Percentiles rank a stretch among this genome's conserved stretches.
phyloP scores from a whole-genome alignment of 2,797 vertebrate species.

The Mycteria americana region DNA sequence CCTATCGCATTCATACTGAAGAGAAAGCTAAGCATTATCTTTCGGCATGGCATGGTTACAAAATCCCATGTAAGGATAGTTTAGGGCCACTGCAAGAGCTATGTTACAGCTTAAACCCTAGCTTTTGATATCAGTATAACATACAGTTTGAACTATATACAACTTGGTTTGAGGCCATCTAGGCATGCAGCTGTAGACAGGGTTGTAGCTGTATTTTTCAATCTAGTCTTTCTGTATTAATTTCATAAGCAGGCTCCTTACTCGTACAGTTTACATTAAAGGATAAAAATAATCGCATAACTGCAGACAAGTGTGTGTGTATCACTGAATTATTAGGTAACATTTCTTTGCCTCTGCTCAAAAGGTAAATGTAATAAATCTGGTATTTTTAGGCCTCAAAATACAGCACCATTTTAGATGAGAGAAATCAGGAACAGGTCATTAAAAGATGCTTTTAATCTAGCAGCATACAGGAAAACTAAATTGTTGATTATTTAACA shows the following conservation, averaged over 20 bases:
- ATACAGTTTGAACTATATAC: not conserved
- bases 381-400: constrained; percentile 13
- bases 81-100: not conserved
- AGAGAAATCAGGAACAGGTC: constrained; percentile 43
- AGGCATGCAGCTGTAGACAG: not conserved
- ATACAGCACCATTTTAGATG: not conserved
- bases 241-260: not conserved
- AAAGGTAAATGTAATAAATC: constrained; percentile 39
- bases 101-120: not conserved
- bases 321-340: constrained; percentile 58
- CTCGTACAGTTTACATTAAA: constrained; percentile 45
- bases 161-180: not conserved
- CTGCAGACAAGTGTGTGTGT: not conserved
- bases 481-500: not conserved
- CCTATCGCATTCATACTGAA: not conserved
- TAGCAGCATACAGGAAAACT: not conserved
- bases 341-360: constrained; percentile 39
- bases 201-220: not conserved
- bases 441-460: constrained; percentile 42
- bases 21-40: not conserved
- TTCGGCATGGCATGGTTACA: not conserved
- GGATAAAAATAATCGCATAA: constrained; percentile 33
- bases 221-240: not conserved
- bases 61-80: not conserved
- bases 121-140: not conserved